These are phyloP conservation scores for Sciaenops ocellatus DNA, from an alignment of 2,797 vertebrate genomes.

Conservation along the genomic window DNA sequence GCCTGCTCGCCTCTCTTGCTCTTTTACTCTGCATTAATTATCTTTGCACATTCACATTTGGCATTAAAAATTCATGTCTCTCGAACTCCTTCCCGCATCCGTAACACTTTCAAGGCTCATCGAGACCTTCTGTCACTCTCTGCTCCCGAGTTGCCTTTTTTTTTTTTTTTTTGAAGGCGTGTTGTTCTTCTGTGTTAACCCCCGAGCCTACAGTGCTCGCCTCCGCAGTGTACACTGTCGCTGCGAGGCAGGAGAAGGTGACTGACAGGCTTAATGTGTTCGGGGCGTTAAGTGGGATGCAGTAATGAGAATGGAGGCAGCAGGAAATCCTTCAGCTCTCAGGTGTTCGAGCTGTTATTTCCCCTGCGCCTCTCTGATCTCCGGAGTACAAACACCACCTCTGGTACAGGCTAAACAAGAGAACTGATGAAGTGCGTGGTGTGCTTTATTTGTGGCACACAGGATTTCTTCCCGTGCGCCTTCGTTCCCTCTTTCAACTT, in stretches of 20 bases:
- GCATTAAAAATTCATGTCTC: conserved; percentile 12
- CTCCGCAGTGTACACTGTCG: neutral
- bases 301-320: conserved; percentile 43
- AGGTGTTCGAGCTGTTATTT: conserved; percentile 43
- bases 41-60: conserved; percentile 14
- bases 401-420: conserved; percentile 12
- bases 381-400: conserved; percentile 35
- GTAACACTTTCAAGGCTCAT: conserved; percentile 5
- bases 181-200: neutral
- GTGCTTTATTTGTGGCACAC: conserved; percentile 34
- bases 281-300: conserved; percentile 23
- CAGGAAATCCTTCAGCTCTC: conserved; percentile 21
- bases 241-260: conserved; percentile 34
- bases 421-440: conserved; percentile 7
- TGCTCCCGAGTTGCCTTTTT: neutral
- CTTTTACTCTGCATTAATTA: conserved; percentile 35
- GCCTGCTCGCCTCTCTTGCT: conserved; percentile 7
- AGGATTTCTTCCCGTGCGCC: conserved; percentile 11
- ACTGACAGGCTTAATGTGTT: conserved; percentile 59
- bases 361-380: conserved; percentile 29
- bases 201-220: neutral
- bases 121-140: conserved; percentile 30
- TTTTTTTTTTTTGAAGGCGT: conserved; percentile 18
- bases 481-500: conserved; percentile 29
- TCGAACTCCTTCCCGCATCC: neutral